Evolutionary conservation across 2,888 invertebrate species (phyloP).

Genomic region (Hofmannophila pseudospretella): DNA sequence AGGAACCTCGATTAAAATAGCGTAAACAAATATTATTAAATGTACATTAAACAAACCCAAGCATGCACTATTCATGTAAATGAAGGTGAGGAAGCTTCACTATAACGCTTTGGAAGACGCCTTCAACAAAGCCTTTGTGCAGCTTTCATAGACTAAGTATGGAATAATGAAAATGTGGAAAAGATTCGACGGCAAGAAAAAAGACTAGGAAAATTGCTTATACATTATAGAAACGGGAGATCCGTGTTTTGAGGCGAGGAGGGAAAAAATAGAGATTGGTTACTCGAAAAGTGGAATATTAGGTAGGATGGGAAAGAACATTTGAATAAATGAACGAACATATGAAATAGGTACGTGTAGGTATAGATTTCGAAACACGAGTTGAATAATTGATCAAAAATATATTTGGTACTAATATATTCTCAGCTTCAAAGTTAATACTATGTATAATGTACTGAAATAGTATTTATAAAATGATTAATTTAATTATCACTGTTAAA

Average conservation of each 20-base stretch:
- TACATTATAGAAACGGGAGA: conserved; percentile 13
- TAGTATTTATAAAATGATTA: no score
- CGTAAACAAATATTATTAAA: conserved; percentile 29
- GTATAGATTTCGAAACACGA: no score
- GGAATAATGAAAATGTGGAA: conserved; percentile 47
- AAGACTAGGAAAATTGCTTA: conserved; percentile 21
- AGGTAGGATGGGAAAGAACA: neutral
- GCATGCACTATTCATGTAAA: conserved; percentile 50
- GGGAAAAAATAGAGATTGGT: neutral
- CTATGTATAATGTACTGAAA: no score
- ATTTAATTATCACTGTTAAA: no score
- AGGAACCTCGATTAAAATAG: conserved; percentile 1
- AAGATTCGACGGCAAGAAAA: conserved; percentile 27
- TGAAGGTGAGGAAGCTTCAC: conserved; percentile 43
- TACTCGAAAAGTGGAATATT: neutral
- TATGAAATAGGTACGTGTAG: no score
- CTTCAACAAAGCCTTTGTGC: conserved; percentile 45
- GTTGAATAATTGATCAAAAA: no score
- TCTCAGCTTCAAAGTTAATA: no score
- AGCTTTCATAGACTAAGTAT: conserved; percentile 30
- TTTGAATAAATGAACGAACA: no score
- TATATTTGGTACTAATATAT: no score
- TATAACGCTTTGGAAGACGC: conserved; percentile 34
- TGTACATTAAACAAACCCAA: conserved; percentile 28
- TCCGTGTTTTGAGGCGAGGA: conserved; percentile 7